Base-by-base conservation (phyloP, 2,113 vertebrate species). In the Laticauda colubrina region DNA sequence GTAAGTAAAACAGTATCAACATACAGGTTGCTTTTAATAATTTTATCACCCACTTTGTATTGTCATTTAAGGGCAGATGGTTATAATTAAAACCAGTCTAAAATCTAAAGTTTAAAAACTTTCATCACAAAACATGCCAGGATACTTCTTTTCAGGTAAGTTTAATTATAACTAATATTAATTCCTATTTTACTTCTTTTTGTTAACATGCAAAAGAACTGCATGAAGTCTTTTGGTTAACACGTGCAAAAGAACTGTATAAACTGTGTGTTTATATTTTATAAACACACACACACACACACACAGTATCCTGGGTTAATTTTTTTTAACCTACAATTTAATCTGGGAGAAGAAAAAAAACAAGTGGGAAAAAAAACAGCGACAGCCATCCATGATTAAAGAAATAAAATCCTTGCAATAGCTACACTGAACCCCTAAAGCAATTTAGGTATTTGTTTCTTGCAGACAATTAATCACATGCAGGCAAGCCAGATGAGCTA, bases 401-500 rank as follows among this genome's bases (percentile, higher is more conserved):
- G 96, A 97, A 97, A 95, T 95, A 95, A 97, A 97, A 97, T 97
- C 93, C 95, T 96, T 97, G 95, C 93, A 97, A 96, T 97, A 95
- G 95, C 97, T 96, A 95, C 96, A 95, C 87, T 94, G 96, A 98
- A 97, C 97, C 97, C 97, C 97, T 97, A 96, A 97, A 98, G 97
- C 98, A 97, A 98, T 97, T 96, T 95, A 97, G 97, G 97, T 98
- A 98, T 98, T 97, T 98, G 97, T 96, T 97, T 97, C 97, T 97
- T 96, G 96, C 97, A 97, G 97, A 98, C 98, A 98, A 98, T 98
- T 98, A 98, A 98, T 98, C 98, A 98, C 98, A 97, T 97, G 97
- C 97, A 97, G 97, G 97, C 97, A 97, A 97, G 97, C 97, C 97
- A 97, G 98, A 98, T 98, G 98, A 98, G 97, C 97, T 98, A 98